Evolutionary conservation across 2,113 vertebrate genomes (phyloP).

Genomic region (Embiotoca jacksoni): DNA sequence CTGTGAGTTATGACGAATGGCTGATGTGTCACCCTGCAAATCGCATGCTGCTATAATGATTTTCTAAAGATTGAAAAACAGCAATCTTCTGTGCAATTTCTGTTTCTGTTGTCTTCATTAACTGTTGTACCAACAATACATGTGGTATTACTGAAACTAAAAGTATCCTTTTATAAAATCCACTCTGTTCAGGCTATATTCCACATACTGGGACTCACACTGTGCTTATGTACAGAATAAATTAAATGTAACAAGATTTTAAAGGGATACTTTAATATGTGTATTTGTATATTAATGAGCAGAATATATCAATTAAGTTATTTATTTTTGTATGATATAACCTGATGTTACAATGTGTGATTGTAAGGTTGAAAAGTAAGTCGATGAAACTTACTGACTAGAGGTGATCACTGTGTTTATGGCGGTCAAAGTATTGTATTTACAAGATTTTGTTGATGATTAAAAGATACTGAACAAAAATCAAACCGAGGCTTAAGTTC

Average conservation of each 20-base stretch:
- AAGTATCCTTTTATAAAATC: constrained; percentile 25
- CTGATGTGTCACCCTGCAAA: constrained; percentile 18
- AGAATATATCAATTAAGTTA: constrained; percentile 43
- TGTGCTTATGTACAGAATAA: constrained; percentile 45
- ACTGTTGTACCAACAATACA: constrained; percentile 7
- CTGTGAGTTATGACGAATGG: constrained; percentile 23
- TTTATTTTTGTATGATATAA: constrained; percentile 73
- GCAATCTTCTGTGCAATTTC: constrained; percentile 49
- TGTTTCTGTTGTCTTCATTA: constrained; percentile 15
- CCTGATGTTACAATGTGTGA: constrained; percentile 1
- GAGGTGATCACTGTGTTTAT: constrained; percentile 54
- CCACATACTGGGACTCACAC: constrained; percentile 26
- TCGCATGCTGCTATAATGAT: constrained; percentile 55
- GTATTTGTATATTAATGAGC: constrained; percentile 44
- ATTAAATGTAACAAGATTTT: constrained; percentile 15
- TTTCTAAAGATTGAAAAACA: constrained; percentile 35
- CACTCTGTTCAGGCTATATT: constrained; percentile 6
- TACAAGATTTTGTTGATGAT: constrained; percentile 12
- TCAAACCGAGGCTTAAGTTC: not conserved
- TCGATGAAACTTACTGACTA: constrained; percentile 34
- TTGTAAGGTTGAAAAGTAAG: constrained; percentile 24
- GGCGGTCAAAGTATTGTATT: constrained; percentile 27
- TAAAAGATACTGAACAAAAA: constrained; percentile 18
- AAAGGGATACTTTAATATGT: constrained; percentile 33
- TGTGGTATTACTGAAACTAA: constrained; percentile 1